Conservation (phyloP, 2,797 vertebrate genomes). For the Spizella passerina region DNA sequence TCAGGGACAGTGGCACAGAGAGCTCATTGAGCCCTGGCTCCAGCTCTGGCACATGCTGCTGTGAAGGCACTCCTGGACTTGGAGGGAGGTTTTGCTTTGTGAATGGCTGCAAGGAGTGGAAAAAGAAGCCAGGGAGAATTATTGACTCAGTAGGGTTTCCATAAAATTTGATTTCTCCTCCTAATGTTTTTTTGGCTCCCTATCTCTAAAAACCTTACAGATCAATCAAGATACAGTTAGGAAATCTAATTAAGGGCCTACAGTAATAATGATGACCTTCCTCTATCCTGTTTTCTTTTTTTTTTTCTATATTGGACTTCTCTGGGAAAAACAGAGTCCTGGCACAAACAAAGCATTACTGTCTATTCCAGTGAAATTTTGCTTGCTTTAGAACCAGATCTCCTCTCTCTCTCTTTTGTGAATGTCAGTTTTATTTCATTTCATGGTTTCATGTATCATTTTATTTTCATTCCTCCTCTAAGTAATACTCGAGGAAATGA, state of each 20-base stretch:
- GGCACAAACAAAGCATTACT: slow-evolving; percentile 4
- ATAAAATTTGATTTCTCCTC: background rate
- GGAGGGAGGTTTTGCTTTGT: background rate
- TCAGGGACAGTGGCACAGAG: background rate
- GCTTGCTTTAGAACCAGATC: background rate
- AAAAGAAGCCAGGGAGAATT: background rate
- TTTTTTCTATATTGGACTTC: background rate
- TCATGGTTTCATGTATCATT: slow-evolving; percentile 2
- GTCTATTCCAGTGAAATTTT: background rate
- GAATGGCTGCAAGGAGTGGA: background rate
- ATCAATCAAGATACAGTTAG: slow-evolving; percentile 8
- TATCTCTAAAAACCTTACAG: background rate
- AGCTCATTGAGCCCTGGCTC: background rate
- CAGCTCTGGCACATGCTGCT: background rate
- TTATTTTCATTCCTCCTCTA: slow-evolving; percentile 27
- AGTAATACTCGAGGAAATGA: slow-evolving; percentile 7
- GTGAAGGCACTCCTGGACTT: background rate
- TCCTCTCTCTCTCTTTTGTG: background rate
- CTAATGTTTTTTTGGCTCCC: background rate
- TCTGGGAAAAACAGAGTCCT: background rate
- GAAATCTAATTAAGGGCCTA: slow-evolving; percentile 19
- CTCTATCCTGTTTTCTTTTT: background rate
- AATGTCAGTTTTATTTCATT: slow-evolving; percentile 9
- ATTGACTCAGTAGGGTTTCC: background rate
- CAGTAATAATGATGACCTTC: background rate